phyloP scores from a whole-genome alignment of 2,113 vertebrate species.

The Sitta europaea region DNA sequence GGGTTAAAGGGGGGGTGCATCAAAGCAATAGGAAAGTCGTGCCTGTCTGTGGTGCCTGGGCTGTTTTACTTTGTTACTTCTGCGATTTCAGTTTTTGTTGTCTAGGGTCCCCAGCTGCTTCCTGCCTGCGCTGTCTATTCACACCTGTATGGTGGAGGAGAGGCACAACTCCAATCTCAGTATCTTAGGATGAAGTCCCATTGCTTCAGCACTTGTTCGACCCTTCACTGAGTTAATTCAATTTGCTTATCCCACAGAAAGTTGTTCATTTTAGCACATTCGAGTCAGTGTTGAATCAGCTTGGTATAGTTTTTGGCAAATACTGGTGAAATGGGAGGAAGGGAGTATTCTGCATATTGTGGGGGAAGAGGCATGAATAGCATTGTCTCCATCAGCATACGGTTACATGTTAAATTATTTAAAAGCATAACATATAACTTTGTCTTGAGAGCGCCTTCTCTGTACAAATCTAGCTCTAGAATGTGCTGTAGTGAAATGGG shows the following conservation, averaged over 20 bases:
- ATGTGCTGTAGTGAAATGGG: background rate
- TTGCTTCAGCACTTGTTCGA: background rate
- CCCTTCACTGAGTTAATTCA: background rate
- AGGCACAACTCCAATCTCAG: background rate
- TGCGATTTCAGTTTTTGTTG: background rate
- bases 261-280: conserved; percentile 12
- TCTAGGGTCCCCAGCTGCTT: background rate
- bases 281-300: background rate
- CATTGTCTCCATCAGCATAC: background rate
- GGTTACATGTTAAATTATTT: conserved; percentile 1
- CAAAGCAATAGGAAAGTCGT: background rate
- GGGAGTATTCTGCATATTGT: conserved; percentile 8
- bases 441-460: background rate
- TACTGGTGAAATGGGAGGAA: background rate
- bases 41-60: accelerated
- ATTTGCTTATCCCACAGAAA: background rate
- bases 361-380: conserved; percentile 5
- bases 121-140: background rate
- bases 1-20: background rate
- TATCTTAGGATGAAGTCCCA: background rate
- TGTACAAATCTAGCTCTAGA: background rate
- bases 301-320: background rate
- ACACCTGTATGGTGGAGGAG: background rate
- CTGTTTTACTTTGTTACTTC: background rate
- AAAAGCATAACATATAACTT: background rate